phyloP scores from a whole-genome alignment of 2,888 invertebrate genomes.

The Eristalis tenax region DNA sequence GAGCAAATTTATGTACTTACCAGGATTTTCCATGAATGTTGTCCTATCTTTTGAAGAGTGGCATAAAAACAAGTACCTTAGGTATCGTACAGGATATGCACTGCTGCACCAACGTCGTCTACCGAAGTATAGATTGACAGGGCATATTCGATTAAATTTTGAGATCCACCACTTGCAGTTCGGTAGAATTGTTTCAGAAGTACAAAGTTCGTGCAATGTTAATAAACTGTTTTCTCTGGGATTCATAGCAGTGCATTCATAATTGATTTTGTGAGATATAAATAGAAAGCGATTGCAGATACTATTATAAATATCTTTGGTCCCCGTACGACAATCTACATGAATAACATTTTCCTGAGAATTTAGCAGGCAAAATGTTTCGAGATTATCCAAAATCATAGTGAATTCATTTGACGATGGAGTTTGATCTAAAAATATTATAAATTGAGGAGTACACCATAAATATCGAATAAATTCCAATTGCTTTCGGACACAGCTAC shows the following conservation, averaged over 20 bases:
- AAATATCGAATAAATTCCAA: constrained; percentile 31
- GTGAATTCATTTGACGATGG: not conserved
- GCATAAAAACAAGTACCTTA: constrained; percentile 85
- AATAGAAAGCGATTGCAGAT: constrained; percentile 41
- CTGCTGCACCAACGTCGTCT: constrained; percentile 82
- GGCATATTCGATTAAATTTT: constrained; percentile 81
- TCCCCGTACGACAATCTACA: constrained; percentile 36
- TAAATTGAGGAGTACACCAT: constrained; percentile 17
- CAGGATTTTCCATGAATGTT: constrained; percentile 84
- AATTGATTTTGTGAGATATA: constrained; percentile 46
- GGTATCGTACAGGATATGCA: constrained; percentile 83
- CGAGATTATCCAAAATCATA: constrained; percentile 8
- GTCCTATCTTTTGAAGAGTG: constrained; percentile 82
- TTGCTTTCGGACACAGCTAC: constrained; percentile 20
- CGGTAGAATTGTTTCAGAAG: constrained; percentile 18
- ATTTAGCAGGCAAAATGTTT: constrained; percentile 32
- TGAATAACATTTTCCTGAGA: constrained; percentile 32
- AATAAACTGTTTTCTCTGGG: not conserved
- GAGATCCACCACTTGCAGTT: constrained; percentile 42
- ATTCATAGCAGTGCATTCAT: constrained; percentile 18
- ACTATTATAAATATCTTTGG: not conserved
- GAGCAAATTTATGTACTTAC: constrained; percentile 83
- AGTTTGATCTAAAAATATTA: constrained; percentile 30
- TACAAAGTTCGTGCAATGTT: constrained; percentile 71
- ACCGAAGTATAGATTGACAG: constrained; percentile 85